Conservation (phyloP, 2,888 invertebrate species). For the Sarcophaga caerulescens region DNA sequence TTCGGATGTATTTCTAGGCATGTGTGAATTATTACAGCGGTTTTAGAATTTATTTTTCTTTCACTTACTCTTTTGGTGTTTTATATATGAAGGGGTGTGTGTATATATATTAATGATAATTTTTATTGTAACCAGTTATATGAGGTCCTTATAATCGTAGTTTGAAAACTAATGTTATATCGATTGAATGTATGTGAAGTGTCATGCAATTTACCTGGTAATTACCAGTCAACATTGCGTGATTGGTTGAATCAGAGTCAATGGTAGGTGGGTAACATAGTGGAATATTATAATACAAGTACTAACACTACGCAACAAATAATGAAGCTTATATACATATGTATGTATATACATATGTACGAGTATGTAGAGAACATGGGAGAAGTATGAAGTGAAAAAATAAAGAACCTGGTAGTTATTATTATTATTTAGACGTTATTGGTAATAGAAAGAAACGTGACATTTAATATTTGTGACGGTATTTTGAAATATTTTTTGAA, state of each 20-base stretch:
- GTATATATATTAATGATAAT: constrained; percentile 42
- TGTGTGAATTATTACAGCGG: not conserved
- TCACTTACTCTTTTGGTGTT: not conserved
- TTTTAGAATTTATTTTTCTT: constrained; percentile 13
- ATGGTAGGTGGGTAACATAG: constrained; percentile 67
- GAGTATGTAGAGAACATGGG: not conserved
- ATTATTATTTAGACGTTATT: constrained; percentile 58
- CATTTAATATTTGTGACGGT: not conserved
- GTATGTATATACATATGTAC: constrained; percentile 15
- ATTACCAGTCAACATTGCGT: constrained; percentile 81
- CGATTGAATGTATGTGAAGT: constrained; percentile 74
- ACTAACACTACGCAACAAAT: constrained; percentile 47
- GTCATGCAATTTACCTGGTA: constrained; percentile 78
- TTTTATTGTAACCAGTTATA: constrained; percentile 77
- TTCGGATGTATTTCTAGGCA: not conserved
- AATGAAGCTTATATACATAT: constrained; percentile 34
- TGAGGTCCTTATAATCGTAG: constrained; percentile 78
- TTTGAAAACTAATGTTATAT: constrained; percentile 25
- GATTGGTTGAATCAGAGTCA: constrained; percentile 81
- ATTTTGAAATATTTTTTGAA: not conserved
- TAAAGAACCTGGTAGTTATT: constrained; percentile 43
- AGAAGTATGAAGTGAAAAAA: constrained; percentile 3
- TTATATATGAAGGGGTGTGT: constrained; percentile 42
- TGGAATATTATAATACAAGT: constrained; percentile 37
- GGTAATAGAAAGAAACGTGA: constrained; percentile 46